Base-by-base conservation (phyloP, 2,888 invertebrate species). In the Blastobasis lacticolella region DNA sequence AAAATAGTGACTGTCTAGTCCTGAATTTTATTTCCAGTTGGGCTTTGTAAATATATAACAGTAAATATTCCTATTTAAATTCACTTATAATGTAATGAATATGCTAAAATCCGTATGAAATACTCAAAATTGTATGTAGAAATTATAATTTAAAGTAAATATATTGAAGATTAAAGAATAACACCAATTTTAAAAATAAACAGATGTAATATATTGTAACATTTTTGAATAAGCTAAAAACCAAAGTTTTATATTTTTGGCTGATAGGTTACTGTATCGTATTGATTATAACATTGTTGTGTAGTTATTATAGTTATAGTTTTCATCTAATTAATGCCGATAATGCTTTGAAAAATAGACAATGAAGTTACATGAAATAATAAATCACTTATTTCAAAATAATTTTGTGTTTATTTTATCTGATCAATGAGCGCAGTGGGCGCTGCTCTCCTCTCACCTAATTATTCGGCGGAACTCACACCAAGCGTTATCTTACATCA, bases 201-300 rank as follows among this genome's bases (percentile, higher is more conserved):
- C 55, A 50, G 50, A 61, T 62, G 57, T 56, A 60, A 36, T 42
- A 65, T 66, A 69, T 66, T 71, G 60, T 72, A 71, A 71, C 69
- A 68, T 66, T 64, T n/a, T 50, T 64, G 67, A 67, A 62, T 80
- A 81, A 84, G 87, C 87, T 88, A 86, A 79, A 75, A 78, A 88
- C 87, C 87, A 88, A 88, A 88, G 87, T 81, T 81, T 82, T 82
- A 68, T 84, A 82, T 81, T 80, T 75, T 78, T 72, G 82, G 82
- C 79, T 77, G 77, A 80, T 78, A 76, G 23, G 23, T 23, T 23
- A 23, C 23, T 71, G 64, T 69, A 71, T 68, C 44, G 61, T 60
- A 57, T 63, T 56, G 49, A 53, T 58, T 49, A 53, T 55, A 55
- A 59, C 59, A 66, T 70, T 79, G 78, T 84, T 81, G 78, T 81